Percentiles rank a stretch among this genome's conserved stretches.
phyloP scores from a whole-genome alignment of 2,113 vertebrate genomes.

The Bos javanicus region DNA sequence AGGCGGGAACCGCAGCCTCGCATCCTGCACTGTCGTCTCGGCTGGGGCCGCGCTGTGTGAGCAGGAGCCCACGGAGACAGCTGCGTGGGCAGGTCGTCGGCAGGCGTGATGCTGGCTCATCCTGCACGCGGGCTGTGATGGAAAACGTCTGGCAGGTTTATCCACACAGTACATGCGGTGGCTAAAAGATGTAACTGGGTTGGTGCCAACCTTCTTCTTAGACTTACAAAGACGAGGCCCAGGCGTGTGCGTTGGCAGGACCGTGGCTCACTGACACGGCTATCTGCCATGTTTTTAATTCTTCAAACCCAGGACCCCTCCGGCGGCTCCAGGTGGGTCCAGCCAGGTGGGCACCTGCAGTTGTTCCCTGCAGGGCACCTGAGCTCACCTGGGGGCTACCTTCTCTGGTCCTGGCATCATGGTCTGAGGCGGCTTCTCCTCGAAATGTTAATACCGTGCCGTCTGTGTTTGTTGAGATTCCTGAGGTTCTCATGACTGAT shows the following conservation, averaged over 20 bases:
- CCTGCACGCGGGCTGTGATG: neutral
- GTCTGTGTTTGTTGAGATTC: neutral
- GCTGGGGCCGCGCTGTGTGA: rapidly evolving
- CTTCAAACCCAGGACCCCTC: neutral
- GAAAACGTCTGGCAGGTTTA: neutral
- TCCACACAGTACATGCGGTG: neutral
- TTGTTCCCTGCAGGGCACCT: neutral
- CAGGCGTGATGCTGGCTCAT: neutral
- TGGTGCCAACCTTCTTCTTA: neutral
- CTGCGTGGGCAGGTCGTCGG: neutral
- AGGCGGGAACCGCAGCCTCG: neutral
- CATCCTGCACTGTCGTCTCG: neutral
- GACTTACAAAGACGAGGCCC: neutral
- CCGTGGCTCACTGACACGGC: neutral
- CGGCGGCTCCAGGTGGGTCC: too few species aligned
- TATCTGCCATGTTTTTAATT: neutral
- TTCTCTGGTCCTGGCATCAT: too few species aligned
- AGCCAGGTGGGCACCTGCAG: neutral
- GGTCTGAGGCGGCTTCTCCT: neutral
- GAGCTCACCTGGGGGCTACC: neutral
- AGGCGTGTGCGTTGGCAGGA: neutral
- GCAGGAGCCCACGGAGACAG: neutral
- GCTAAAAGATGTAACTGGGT: neutral
- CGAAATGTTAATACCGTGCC: neutral
- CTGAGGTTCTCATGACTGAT: neutral